Evolutionary conservation across 2,888 invertebrate genomes (phyloP).

Genomic region (Rosalia funebris): DNA sequence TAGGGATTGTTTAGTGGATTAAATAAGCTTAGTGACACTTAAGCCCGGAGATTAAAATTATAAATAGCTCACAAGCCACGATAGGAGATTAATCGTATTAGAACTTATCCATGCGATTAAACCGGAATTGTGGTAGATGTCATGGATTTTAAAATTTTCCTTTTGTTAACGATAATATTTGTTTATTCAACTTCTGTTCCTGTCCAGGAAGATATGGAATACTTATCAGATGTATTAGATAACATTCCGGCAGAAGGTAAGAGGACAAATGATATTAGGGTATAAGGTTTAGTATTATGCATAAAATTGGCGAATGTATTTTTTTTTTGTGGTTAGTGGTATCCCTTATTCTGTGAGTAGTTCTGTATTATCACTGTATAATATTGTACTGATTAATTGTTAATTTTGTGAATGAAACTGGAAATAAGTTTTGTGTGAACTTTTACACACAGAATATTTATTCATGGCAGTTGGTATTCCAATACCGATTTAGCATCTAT

Average conservation of each 20-base stretch:
- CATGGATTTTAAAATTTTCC: conserved; percentile 1
- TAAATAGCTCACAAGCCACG: conserved; percentile 12
- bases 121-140: background rate
- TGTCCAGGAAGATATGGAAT: background rate
- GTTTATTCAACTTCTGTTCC: background rate
- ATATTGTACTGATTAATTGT: no score
- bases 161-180: background rate
- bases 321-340: no score
- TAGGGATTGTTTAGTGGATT: conserved; percentile 14
- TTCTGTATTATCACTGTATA: no score
- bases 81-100: background rate
- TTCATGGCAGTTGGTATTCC: no score
- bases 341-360: no score
- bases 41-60: conserved; percentile 3
- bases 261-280: background rate
- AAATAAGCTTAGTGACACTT: conserved; percentile 9
- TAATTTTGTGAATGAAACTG: no score
- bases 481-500: no score
- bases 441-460: no score
- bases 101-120: background rate
- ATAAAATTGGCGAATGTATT: background rate
- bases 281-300: background rate
- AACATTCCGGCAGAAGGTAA: conserved; percentile 10
- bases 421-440: no score
- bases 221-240: background rate